Evolutionary conservation across 2,113 vertebrate genomes (phyloP), one percentile per base, ranked within the genome.

Genomic region (Phylloscopus trochilus): DNA sequence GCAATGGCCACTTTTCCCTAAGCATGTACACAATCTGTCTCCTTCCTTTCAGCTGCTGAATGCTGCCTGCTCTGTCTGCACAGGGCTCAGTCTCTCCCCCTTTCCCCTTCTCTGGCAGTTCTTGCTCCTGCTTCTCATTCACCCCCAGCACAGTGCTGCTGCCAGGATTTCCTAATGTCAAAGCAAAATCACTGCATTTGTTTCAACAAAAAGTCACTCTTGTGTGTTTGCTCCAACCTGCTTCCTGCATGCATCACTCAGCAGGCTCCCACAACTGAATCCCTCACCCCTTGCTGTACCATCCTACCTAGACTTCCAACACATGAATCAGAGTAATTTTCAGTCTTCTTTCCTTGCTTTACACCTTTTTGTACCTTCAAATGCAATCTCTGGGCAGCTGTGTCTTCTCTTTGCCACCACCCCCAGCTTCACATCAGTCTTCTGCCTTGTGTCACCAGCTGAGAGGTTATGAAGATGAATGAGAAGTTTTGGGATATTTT

Each of bases 371-470:
- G 0, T 27, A 11, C 26, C 41, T 53, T 74, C 37, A 53, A n/a
- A 49, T 18, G 9, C 16, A 52, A 33, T 21, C 27, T 60, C 30
- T 0, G 0, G 41, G 16, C 39, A 0, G 0, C 19, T 52, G 23
- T 67, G 62, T 44, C 37, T 63, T n/a, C 44, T 51, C 9, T 84
- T 53, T 52, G 17, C 39, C 35, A 13, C 23, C 20, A 23, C 27
- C 8, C 28, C 39, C 13, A 68, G 2, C 64, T 60, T 80, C 39
- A 41, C 1, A 0, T 46, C n/a, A 11, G 26, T 20, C 35, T 85
- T 23, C 10, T 39, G 27, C 35, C 67, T 72, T 53, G 35, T 0
- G 1, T 55, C 39, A 55, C 44, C n/a, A 64, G 19, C 16, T 3
- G 14, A 75, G 47, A 72, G 17, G 24, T 27, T 35, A 21, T 46